Conservation (phyloP, 2,797 vertebrate genomes). For the Danio tinwini region DNA sequence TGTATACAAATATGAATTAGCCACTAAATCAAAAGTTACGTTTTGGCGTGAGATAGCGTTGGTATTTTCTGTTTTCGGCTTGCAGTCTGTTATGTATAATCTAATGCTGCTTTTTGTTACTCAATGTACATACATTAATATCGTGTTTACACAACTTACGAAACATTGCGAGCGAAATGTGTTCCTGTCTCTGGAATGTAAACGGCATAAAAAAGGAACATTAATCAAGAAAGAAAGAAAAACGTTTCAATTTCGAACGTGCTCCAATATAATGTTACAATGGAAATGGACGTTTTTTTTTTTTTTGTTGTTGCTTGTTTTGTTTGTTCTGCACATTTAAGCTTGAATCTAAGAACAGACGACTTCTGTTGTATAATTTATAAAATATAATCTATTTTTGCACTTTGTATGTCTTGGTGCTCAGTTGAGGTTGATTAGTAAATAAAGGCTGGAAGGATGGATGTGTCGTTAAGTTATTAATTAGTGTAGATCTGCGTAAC, state of each 20-base stretch:
- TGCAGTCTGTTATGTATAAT: constrained; percentile 62
- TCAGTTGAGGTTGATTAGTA: background rate
- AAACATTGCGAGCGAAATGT: constrained; percentile 67
- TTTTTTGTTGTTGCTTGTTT: no score
- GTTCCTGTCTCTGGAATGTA: constrained; percentile 42
- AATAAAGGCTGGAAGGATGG: background rate
- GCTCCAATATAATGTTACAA: no score
- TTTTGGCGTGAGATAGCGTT: no score
- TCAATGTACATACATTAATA: constrained; percentile 50
- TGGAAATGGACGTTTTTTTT: no score
- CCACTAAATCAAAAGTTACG: no score
- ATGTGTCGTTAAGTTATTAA: background rate
- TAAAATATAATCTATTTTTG: background rate
- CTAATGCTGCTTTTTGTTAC: constrained; percentile 74
- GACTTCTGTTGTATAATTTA: background rate
- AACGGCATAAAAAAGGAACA: no score
- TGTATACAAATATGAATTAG: no score
- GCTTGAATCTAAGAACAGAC: no score
- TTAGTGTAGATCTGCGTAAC: background rate
- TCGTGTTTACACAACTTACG: constrained; percentile 66
- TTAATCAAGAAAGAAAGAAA: no score
- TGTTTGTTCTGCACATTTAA: no score
- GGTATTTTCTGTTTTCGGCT: constrained; percentile 40
- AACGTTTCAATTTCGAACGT: no score
- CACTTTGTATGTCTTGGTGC: constrained; percentile 3